phyloP scores from a whole-genome alignment of 1,140 invertebrate genomes.

The Teleogryllus occipitalis region DNA sequence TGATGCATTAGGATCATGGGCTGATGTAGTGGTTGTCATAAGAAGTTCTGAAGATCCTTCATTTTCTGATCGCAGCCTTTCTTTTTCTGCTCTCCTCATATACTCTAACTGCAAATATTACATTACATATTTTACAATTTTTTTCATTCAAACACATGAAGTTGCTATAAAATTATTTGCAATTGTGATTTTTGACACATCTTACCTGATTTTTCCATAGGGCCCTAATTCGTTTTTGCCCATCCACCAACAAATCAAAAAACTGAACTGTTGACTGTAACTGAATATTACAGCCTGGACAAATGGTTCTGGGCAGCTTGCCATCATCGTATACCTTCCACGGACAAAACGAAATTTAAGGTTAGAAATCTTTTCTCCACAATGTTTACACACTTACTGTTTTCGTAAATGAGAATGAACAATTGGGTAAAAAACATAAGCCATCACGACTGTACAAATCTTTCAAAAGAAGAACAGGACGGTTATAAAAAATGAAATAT shows the following conservation, averaged over 20 bases:
- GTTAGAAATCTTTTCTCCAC: not conserved
- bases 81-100: slow-evolving; percentile 25
- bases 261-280: slow-evolving; percentile 61
- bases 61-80: slow-evolving; percentile 27
- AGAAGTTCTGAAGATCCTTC: slow-evolving; percentile 25
- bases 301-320: slow-evolving; percentile 57
- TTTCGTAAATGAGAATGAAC: slow-evolving; percentile 9
- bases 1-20: slow-evolving; percentile 21
- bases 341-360: slow-evolving; percentile 23
- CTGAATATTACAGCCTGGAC: slow-evolving; percentile 64
- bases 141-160: too few relatives aligned
- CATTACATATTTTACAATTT: too few relatives aligned
- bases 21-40: slow-evolving; percentile 24
- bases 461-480: slow-evolving; percentile 12
- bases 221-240: slow-evolving; percentile 49
- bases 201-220: slow-evolving; percentile 42
- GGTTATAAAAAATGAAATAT: not conserved
- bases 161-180: too few relatives aligned
- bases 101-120: slow-evolving; percentile 13
- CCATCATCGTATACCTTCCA: slow-evolving; percentile 55
- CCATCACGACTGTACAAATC: not conserved
- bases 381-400: not conserved
- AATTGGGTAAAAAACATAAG: not conserved
- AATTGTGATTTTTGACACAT: not conserved
- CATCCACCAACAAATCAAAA: slow-evolving; percentile 56